Conservation (phyloP, 2,113 vertebrate species). For the Corythornis madagascariensis region DNA sequence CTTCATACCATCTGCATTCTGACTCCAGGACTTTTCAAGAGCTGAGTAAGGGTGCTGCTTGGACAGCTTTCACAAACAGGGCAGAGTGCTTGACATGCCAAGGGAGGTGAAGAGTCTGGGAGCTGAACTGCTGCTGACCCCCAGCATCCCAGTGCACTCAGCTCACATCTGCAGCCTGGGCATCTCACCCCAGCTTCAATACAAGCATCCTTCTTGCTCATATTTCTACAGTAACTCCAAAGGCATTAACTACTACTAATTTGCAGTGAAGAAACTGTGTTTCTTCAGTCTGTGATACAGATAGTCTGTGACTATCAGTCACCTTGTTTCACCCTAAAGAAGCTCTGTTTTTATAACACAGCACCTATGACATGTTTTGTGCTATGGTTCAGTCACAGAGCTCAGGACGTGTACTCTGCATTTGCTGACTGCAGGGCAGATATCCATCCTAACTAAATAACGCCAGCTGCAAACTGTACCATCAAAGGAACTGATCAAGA, state of each 20-base stretch:
- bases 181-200: neutral
- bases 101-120: rapidly evolving
- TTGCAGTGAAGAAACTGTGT: neutral
- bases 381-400: neutral
- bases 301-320: neutral
- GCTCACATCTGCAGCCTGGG: neutral
- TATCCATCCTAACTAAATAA: neutral
- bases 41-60: neutral
- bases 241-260: neutral
- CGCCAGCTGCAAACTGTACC: neutral
- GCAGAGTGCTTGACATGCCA: neutral
- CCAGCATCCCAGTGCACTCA: neutral
- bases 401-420: neutral
- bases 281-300: too few species aligned
- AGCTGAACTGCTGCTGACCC: neutral
- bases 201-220: neutral
- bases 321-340: neutral
- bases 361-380: neutral
- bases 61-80: neutral
- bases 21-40: neutral
- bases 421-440: neutral
- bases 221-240: neutral
- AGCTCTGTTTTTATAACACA: neutral
- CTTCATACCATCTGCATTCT: neutral
- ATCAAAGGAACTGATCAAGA: neutral